These are phyloP conservation scores for Thinocorus orbignyianus DNA, from an alignment of 2,113 vertebrate genomes.

Conservation along the genomic window DNA sequence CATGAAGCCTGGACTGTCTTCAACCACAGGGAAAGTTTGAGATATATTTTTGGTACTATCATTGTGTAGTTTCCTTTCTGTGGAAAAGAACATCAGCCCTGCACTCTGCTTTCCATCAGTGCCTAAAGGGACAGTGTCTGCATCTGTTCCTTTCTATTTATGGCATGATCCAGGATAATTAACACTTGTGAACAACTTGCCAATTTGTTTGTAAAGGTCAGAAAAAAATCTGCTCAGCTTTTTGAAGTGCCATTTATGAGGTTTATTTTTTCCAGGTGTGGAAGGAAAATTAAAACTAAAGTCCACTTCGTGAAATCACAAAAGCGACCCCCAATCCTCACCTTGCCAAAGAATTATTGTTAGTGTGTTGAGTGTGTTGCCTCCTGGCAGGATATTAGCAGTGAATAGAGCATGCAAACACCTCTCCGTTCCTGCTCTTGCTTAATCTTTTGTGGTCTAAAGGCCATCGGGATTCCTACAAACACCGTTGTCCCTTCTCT, in stretches of 20 bases:
- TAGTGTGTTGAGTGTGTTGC: neutral
- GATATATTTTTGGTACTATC: neutral
- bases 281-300: neutral
- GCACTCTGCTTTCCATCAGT: neutral
- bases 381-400: neutral
- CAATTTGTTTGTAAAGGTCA: neutral
- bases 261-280: neutral
- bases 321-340: neutral
- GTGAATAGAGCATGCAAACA: neutral
- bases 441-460: neutral
- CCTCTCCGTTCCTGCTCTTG: neutral
- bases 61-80: neutral
- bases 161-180: neutral
- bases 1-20: neutral
- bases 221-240: neutral
- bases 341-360: neutral
- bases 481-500: neutral
- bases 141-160: neutral
- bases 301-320: neutral
- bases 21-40: neutral
- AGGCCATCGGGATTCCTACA: neutral
- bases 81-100: neutral
- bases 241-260: neutral
- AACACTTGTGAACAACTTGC: neutral
- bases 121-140: neutral